Evolutionary conservation across 53 echinoderm and acorn worm genomes (phyloP).

Genomic region (Henricia sp.): DNA sequence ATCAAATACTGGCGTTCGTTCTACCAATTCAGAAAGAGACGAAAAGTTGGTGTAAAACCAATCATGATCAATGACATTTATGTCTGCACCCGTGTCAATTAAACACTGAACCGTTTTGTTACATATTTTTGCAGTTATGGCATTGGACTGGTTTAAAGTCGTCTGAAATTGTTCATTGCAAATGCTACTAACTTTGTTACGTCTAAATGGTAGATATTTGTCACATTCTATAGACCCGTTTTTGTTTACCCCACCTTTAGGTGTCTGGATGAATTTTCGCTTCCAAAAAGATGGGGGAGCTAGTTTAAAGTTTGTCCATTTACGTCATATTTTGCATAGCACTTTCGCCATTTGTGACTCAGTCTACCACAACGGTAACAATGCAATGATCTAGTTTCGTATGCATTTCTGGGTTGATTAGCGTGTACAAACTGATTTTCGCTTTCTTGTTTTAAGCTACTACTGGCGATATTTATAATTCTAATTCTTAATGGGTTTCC

Average conservation of each 20-base stretch:
- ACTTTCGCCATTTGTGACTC: conserved; percentile 40
- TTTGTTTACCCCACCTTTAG: conserved; percentile 9
- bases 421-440: too few relatives aligned
- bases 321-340: conserved; percentile 31
- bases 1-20: not conserved
- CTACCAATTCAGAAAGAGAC: not conserved
- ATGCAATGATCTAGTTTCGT: not conserved
- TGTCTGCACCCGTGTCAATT: conserved; percentile 6
- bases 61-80: conserved; percentile 4
- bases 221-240: too few relatives aligned
- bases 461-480: too few relatives aligned
- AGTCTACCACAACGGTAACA: conserved; percentile 45
- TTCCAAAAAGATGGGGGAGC: conserved; percentile 37
- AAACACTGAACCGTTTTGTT: conserved; percentile 17
- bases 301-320: conserved; percentile 35
- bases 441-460: too few relatives aligned
- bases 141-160: conserved; percentile 2
- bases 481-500: too few relatives aligned
- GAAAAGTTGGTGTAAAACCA: not conserved
- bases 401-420: too few relatives aligned
- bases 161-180: conserved; percentile 7
- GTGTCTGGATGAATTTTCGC: conserved; percentile 5
- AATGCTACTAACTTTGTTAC: not conserved
- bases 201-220: not conserved
- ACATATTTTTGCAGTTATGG: not conserved